Conservation (phyloP, 2,888 invertebrate genomes). For the Hypselothyrea guttata region DNA sequence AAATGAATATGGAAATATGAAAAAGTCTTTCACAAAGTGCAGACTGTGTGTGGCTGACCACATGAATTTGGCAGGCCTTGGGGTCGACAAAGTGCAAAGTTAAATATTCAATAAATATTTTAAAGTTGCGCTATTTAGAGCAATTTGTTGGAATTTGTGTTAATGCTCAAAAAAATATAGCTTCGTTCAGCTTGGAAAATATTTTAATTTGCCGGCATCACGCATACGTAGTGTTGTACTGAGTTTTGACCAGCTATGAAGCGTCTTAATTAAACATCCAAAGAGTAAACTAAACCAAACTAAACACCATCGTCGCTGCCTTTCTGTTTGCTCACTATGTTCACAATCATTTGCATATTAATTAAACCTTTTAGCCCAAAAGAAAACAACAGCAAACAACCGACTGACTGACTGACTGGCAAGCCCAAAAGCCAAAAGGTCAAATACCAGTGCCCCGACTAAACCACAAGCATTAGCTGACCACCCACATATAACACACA, state of each 20-base stretch:
- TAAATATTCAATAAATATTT: constrained; percentile 61
- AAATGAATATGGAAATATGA: constrained; percentile 32
- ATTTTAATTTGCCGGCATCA: constrained; percentile 38
- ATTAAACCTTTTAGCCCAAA: constrained; percentile 65
- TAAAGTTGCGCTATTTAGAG: constrained; percentile 9
- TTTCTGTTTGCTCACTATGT: constrained; percentile 15
- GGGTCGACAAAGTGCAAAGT: constrained; percentile 41
- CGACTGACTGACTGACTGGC: constrained; percentile 26
- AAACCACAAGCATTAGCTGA: constrained; percentile 42
- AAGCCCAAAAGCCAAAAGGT: constrained; percentile 63
- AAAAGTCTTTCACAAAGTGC: constrained; percentile 13
- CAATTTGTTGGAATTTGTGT: constrained; percentile 1
- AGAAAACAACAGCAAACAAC: constrained; percentile 21
- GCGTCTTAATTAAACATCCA: constrained; percentile 48
- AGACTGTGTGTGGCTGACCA: constrained; percentile 13
- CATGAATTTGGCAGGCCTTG: constrained; percentile 13
- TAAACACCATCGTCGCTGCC: constrained; percentile 3
- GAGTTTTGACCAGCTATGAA: constrained; percentile 15
- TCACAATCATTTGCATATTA: constrained; percentile 68
- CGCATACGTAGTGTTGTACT: constrained; percentile 35
- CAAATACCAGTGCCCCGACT: constrained; percentile 49
- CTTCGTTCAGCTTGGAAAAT: constrained; percentile 1
- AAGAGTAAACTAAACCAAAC: constrained; percentile 26
- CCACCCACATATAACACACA: constrained; percentile 38
- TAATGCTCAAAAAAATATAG: not conserved